These are phyloP conservation scores for Drosophila quinaria DNA, from an alignment of 2,888 invertebrate genomes.

Conservation along the genomic window DNA sequence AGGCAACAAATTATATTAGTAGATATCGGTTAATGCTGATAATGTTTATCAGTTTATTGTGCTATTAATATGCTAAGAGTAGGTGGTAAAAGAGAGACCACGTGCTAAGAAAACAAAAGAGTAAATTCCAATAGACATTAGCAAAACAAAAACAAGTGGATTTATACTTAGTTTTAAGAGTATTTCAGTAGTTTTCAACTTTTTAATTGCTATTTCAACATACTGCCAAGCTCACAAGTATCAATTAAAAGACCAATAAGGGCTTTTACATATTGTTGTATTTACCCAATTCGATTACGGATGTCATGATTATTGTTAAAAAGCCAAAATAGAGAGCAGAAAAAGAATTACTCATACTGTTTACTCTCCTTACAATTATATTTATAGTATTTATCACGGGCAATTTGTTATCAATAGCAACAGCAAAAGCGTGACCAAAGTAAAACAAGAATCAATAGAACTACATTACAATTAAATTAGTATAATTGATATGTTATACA, in stretches of 20 bases:
- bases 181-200: neutral
- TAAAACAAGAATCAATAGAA: neutral
- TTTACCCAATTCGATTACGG: neutral
- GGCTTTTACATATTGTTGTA: neutral
- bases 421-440: conserved; percentile 22
- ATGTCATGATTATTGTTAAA: conserved; percentile 20
- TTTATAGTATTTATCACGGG: neutral
- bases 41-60: conserved; percentile 56
- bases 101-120: conserved; percentile 13
- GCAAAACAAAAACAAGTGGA: neutral
- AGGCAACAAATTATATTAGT: conserved; percentile 23
- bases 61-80: conserved; percentile 41
- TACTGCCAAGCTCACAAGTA: neutral
- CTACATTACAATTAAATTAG: conserved; percentile 5
- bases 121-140: neutral
- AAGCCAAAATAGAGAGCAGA: conserved; percentile 5
- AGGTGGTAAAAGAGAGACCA: conserved; percentile 18
- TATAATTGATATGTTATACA: conserved; percentile 14
- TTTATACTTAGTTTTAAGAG: conserved; percentile 2
- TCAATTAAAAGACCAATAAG: neutral
- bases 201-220: neutral
- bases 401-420: conserved; percentile 38
- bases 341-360: conserved; percentile 10
- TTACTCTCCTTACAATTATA: neutral
- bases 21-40: conserved; percentile 50